Conservation (phyloP, 30 jellyfish, hydroid and myxozoan species). For the Mastigias papua region DNA sequence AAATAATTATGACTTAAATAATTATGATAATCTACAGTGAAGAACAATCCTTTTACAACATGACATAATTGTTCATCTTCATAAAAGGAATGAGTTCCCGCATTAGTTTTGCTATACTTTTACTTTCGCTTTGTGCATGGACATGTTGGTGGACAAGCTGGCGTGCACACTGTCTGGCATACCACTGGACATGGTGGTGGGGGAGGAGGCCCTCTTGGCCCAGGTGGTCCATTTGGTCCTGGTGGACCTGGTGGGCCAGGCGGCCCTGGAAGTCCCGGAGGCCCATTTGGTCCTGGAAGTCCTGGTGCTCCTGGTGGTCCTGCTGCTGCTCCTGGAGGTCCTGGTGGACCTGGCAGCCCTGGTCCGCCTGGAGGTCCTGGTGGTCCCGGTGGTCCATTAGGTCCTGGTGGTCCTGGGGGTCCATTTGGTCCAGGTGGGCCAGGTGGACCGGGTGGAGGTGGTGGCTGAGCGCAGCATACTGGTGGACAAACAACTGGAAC, state of each 20-base stretch:
- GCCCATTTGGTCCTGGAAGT: slow-evolving; percentile 89
- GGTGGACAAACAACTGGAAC: slow-evolving; percentile 83
- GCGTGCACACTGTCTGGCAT: slow-evolving; percentile 83
- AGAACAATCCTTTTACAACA: neutral
- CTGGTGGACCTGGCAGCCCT: slow-evolving; percentile 97
- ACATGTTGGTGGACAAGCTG: slow-evolving; percentile 95
- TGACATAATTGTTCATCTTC: neutral
- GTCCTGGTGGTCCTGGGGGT: slow-evolving; percentile 98
- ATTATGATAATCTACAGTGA: too few relatives aligned
- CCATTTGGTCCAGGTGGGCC: slow-evolving; percentile 97
- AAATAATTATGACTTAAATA: too few relatives aligned
- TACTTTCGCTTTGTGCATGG: slow-evolving; percentile 27
- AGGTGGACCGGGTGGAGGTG: slow-evolving; percentile 79
- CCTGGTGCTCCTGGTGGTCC: slow-evolving; percentile 99
- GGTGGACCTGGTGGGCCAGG: slow-evolving; percentile 99
- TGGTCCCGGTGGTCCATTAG: slow-evolving; percentile 89
- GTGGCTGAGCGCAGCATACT: slow-evolving; percentile 80
- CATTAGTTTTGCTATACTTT: too few relatives aligned
- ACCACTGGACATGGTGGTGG: slow-evolving; percentile 92
- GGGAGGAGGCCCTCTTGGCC: slow-evolving; percentile 75
- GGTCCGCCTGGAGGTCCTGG: slow-evolving; percentile 84
- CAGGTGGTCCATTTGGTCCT: slow-evolving; percentile 99
- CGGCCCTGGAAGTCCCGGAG: slow-evolving; percentile 81
- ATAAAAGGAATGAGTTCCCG: neutral
- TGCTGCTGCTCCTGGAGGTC: slow-evolving; percentile 95